Evolutionary conservation across 1,140 invertebrate genomes (phyloP), one percentile per base, ranked within the genome.

Genomic region (Drosophila nasuta): DNA sequence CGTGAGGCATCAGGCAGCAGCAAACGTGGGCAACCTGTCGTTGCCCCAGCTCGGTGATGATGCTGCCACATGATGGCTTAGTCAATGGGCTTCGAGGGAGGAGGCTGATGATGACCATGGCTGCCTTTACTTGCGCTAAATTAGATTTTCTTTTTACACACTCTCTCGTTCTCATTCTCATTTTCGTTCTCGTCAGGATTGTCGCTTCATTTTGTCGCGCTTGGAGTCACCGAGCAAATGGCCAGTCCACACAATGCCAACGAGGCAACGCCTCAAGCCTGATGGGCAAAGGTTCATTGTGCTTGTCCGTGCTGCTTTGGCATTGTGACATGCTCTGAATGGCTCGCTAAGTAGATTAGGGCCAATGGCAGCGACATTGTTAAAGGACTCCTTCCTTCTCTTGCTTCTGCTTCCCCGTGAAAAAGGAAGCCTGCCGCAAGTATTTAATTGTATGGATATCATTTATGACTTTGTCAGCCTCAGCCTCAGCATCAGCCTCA

Each of bases 341-440:
- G 65, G 75, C 11, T 38, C 69, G 68, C 83, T 88, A 89, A 88
- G 83, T 89, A 88, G 83, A 88, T 88, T 88, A 89, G 77, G 81
- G 83, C 80, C 80, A 88, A 83, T 80, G 87, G 67, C 83, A 83
- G 56, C 41, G 64, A 66, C 71, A 79, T 79, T 71, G 74, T 60
- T 71, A 70, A 59, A 17, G 28, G 11, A 5, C 3, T n/a, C 41
- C 41, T 10, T 41, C 38, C 28, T 10, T 30, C 49, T 33, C 33
- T 5, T 33, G 5, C 33, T 7, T 6, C 25, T 17, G 11, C 20
- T 59, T 43, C 33, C 5, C 52, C n/a, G 13, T 57, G 3, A 15
- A 49, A 8, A 25, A 8, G 17, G 20, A 25, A 11, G 48, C 35
- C 10, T 74, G 51, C 67, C 38, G 60, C 75, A 79, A 87, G 66